Conservation (phyloP, 2,797 vertebrate genomes). For the Siniperca scherzeri region DNA sequence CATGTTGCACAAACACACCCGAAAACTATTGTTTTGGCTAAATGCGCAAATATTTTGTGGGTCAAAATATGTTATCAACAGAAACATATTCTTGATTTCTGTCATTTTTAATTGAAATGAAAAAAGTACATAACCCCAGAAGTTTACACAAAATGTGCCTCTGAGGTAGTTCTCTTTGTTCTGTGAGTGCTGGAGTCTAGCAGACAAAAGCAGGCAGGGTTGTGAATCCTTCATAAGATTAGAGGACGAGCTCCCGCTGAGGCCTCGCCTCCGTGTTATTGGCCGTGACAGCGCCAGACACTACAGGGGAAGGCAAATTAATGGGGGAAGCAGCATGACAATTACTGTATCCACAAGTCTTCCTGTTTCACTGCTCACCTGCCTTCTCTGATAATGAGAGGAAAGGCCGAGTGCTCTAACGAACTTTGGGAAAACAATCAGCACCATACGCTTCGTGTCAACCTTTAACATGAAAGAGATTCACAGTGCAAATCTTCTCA, state of each 20-base stretch:
- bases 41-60: too few relatives aligned
- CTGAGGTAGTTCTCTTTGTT: not conserved
- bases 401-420: not conserved
- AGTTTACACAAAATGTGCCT: not conserved
- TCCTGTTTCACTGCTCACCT: constrained; percentile 45
- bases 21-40: not conserved
- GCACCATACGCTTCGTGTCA: not conserved
- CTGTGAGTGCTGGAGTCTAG: constrained; percentile 16
- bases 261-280: constrained; percentile 47
- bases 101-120: not conserved
- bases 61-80: not conserved
- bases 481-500: not conserved
- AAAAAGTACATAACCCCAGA: not conserved
- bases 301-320: constrained; percentile 55
- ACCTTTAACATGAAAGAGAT: constrained; percentile 3
- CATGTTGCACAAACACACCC: too few relatives aligned
- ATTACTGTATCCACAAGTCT: constrained; percentile 51
- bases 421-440: constrained; percentile 17
- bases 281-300: constrained; percentile 53
- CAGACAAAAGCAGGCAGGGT: constrained; percentile 47
- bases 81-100: not conserved
- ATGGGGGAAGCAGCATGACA: constrained; percentile 39
- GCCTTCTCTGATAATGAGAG: constrained; percentile 38
- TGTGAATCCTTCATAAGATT: constrained; percentile 62
- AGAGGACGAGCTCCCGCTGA: constrained; percentile 58